These are phyloP conservation scores for Mesocricetus auratus DNA, from an alignment of 2,113 vertebrate species.

Conservation along the genomic window DNA sequence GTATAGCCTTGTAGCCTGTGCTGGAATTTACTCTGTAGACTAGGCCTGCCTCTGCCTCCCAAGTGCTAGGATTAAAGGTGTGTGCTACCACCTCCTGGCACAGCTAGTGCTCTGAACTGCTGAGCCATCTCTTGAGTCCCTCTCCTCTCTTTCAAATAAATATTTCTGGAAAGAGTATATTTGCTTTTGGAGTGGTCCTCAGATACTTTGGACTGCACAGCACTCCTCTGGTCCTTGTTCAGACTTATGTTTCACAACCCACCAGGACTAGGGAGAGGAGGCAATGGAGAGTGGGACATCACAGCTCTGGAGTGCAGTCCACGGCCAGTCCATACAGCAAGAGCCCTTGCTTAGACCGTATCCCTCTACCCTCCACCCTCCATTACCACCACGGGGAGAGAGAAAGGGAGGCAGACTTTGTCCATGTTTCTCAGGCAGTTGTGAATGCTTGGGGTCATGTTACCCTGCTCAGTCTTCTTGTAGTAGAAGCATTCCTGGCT, in stretches of 20 bases:
- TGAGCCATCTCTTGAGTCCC: background rate
- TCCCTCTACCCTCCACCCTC: too few relatives aligned
- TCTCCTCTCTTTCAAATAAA: background rate
- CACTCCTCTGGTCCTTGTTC: background rate
- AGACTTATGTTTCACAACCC: background rate
- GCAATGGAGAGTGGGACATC: background rate
- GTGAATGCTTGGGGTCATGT: background rate
- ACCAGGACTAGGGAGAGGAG: background rate
- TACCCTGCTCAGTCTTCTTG: background rate
- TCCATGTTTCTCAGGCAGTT: background rate
- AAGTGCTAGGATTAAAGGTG: too few relatives aligned
- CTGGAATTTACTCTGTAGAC: too few relatives aligned
- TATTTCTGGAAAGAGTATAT: conserved; percentile 41
- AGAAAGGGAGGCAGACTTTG: background rate
- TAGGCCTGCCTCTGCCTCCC: too few relatives aligned
- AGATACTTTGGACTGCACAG: background rate
- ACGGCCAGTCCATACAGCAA: background rate
- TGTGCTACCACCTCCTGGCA: too few relatives aligned
- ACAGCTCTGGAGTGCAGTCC: background rate
- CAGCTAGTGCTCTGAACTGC: background rate
- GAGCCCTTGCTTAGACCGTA: background rate
- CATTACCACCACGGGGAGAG: too few relatives aligned
- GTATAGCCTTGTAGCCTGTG: too few relatives aligned
- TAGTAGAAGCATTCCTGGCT: background rate
- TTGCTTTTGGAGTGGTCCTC: conserved; percentile 1